phyloP scores from a whole-genome alignment of 1,140 invertebrate species.

The Heliconius congener region DNA sequence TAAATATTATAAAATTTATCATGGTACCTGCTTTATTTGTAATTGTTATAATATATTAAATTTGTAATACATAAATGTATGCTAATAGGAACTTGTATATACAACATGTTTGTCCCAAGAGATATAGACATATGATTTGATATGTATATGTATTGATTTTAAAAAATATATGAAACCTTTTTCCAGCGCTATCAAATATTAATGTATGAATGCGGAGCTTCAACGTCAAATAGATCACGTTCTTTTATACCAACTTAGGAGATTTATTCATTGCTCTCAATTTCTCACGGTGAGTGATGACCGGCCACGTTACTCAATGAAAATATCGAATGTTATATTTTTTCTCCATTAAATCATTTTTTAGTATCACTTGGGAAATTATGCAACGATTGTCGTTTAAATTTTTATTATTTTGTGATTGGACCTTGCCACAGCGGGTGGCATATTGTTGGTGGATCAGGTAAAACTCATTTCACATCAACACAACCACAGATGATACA shows the following conservation, averaged over 20 bases:
- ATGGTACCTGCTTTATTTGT: too few relatives aligned
- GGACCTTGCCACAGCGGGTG: neutral
- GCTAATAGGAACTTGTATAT: neutral
- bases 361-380: neutral
- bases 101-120: neutral
- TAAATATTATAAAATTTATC: too few relatives aligned
- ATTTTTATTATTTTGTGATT: slow-evolving; percentile 4
- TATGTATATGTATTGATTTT: neutral
- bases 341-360: neutral
- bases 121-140: neutral
- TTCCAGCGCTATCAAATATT: slow-evolving; percentile 5
- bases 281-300: slow-evolving; percentile 58
- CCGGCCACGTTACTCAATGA: slow-evolving; percentile 43
- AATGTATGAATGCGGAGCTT: slow-evolving; percentile 12
- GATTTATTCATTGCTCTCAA: slow-evolving; percentile 59
- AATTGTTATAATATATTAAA: too few relatives aligned
- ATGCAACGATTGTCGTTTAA: neutral
- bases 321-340: slow-evolving; percentile 29
- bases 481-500: too few relatives aligned
- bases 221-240: slow-evolving; percentile 67
- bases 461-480: neutral
- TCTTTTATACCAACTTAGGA: slow-evolving; percentile 58
- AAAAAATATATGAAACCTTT: neutral
- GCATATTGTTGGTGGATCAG: neutral
- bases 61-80: neutral